phyloP scores from a whole-genome alignment of 2,888 invertebrate species.

The Altica lythri region DNA sequence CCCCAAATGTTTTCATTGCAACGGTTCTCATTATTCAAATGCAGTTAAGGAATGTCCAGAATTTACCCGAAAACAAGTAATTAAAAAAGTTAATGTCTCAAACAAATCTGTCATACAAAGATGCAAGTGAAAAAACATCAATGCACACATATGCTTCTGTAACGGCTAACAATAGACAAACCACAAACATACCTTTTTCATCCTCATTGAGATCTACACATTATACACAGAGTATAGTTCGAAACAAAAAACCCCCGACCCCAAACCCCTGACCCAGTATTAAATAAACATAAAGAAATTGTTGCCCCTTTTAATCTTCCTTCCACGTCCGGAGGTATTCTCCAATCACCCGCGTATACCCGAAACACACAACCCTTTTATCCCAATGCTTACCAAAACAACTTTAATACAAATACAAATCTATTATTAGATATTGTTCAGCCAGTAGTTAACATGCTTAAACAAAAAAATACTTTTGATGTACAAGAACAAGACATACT shows the following conservation, averaged over 20 bases:
- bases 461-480: neutral
- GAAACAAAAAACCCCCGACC: neutral
- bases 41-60: neutral
- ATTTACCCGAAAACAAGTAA: neutral
- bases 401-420: neutral
- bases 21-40: neutral
- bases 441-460: neutral
- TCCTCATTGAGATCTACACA: neutral
- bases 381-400: too few species aligned
- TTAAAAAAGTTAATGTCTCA: conserved; percentile 9
- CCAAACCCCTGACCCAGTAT: neutral
- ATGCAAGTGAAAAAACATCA: neutral
- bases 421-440: neutral
- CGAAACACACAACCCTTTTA: neutral
- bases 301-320: neutral
- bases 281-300: neutral
- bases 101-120: conserved; percentile 8
- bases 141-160: neutral
- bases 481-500: neutral
- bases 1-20: neutral
- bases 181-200: neutral
- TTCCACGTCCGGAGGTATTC: neutral
- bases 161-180: neutral
- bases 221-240: neutral
- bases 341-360: neutral